A percentile compares a stretch with the other conserved stretches of the same genome.
phyloP scores from a whole-genome alignment of 2,888 invertebrate genomes.

The Microchrysa polita region DNA sequence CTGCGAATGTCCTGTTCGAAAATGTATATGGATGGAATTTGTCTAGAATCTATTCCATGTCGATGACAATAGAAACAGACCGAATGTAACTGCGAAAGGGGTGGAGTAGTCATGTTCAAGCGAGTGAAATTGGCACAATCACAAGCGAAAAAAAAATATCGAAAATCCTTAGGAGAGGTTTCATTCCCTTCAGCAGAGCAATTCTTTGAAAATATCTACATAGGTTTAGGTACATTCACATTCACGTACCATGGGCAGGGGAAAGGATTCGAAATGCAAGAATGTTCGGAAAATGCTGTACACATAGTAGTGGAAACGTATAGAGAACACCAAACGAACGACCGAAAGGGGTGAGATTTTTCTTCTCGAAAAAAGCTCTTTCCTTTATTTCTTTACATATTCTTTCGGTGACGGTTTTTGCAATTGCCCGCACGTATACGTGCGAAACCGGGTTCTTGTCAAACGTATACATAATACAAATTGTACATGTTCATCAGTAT shows the following conservation, averaged over 20 bases:
- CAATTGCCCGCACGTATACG: slow-evolving; percentile 10
- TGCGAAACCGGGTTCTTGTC: background rate
- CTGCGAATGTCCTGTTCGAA: background rate
- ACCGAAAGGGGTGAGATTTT: slow-evolving; percentile 30
- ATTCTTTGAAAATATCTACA: slow-evolving; percentile 5
- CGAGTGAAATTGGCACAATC: background rate
- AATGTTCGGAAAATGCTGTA: background rate
- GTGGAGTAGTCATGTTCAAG: slow-evolving; percentile 15
- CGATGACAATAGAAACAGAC: slow-evolving; percentile 25
- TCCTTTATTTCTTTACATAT: slow-evolving; percentile 18
- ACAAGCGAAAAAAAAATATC: background rate
- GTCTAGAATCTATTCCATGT: slow-evolving; percentile 17
- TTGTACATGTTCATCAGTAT: background rate
- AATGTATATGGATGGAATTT: slow-evolving; percentile 31
- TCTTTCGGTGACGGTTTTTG: background rate
- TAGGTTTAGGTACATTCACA: too few relatives aligned
- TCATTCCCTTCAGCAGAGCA: background rate
- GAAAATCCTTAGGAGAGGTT: background rate
- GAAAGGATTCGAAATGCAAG: background rate
- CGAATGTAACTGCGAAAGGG: background rate
- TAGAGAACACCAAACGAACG: background rate
- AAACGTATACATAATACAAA: background rate
- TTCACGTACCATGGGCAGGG: too few relatives aligned
- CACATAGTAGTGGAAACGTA: background rate
- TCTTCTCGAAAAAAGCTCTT: slow-evolving; percentile 17